phyloP scores from a whole-genome alignment of 1,140 invertebrate genomes.

The Lysiphlebus fabarum region DNA sequence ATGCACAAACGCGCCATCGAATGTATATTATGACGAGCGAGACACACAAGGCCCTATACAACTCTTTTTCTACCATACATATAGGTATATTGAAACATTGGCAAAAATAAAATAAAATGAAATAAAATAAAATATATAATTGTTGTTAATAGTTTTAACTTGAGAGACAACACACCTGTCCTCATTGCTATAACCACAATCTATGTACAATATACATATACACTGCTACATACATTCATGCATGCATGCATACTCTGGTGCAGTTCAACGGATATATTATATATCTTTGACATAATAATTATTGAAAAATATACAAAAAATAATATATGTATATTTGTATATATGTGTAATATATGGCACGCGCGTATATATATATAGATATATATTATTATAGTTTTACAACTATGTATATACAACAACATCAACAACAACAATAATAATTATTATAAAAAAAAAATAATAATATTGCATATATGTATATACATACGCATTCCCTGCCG shows the following conservation, averaged over 20 bases:
- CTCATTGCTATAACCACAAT: neutral
- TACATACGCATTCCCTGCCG: too few species aligned
- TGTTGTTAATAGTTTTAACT: neutral
- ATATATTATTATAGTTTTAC: too few species aligned
- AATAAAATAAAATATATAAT: neutral
- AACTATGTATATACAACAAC: neutral
- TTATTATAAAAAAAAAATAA: neutral
- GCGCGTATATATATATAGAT: too few species aligned
- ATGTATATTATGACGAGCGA: constrained; percentile 1
- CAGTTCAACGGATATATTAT: too few species aligned
- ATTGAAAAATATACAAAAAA: too few species aligned
- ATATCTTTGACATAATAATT: too few species aligned
- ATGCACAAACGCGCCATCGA: constrained; percentile 40
- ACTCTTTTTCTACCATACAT: too few species aligned
- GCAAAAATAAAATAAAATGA: constrained; percentile 19
- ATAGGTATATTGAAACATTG: constrained; percentile 1
- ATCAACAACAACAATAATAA: neutral
- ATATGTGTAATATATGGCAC: too few species aligned
- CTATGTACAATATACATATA: too few species aligned
- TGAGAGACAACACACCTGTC: constrained; percentile 1
- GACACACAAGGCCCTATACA: constrained; percentile 13
- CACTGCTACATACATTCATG: too few species aligned
- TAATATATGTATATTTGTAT: too few species aligned
- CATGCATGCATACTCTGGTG: too few species aligned
- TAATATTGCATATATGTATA: neutral